Base-by-base conservation (phyloP, 2,113 vertebrate genomes). In the Candoia aspera region DNA sequence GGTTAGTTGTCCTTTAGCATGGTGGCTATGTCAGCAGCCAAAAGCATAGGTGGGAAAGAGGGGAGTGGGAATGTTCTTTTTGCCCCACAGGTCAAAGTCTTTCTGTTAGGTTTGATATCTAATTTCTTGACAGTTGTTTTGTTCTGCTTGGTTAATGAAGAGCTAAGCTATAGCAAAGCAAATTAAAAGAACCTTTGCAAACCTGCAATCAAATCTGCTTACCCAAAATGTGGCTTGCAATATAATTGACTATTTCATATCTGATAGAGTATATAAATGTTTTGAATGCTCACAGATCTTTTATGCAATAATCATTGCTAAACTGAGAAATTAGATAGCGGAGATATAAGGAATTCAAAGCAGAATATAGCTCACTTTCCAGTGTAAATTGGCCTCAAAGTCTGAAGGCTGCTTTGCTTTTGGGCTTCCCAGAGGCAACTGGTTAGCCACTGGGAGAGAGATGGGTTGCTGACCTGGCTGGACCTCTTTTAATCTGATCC, bases 1-100 rank as follows among this genome's bases (percentile, higher is more conserved):
- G 98, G 99, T 99, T 85, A 92, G 97, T 73, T 4, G 9, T 90
- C 86, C 55, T 79, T 1, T 37, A 1, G 29, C 8, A 9, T 57
- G 33, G 37, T 23, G 87, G 26, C 42, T 8, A n/a, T 79, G 33
- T 37, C 4, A 29, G 6, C 26, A 4, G 29, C 11, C 23, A 6
- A 49, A 54, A 53, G 53, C 17, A 57, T 19, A 13, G 46, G 42
- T 79, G 33, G 33, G 73, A 42, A 79, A 79, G 37, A 17, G 33
- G 8, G 17, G 73, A 33, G 19, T 11, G 8, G 86, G 55, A 23
- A 10, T 53, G 88, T 23, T 64, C 10, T 12, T 49, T 8, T 9
- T 54, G 46, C 26, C 9, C 33, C 33, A 79, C 33, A 42, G 17
- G 68, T 79, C 68, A 37, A 8, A 9, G 11, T n/a, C 26, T 19